Conservation (phyloP, 2,113 vertebrate genomes). For the Heterochromis multidens region DNA sequence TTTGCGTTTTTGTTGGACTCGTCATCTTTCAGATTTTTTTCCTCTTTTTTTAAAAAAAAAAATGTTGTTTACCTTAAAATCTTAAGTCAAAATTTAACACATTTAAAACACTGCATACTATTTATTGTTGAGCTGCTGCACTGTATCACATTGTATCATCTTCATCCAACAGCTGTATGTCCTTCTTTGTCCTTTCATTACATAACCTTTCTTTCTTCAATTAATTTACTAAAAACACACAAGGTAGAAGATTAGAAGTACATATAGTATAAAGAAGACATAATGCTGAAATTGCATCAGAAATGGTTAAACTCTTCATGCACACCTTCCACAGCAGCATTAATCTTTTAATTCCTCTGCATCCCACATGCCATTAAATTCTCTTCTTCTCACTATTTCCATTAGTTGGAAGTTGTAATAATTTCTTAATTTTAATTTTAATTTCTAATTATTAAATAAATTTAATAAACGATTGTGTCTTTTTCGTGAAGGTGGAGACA, state of each 20-base stretch:
- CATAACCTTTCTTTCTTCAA: neutral
- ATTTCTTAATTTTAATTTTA: too few relatives aligned
- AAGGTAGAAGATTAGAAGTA: neutral
- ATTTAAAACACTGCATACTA: neutral
- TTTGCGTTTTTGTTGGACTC: neutral
- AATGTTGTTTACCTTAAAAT: neutral
- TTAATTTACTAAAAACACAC: neutral
- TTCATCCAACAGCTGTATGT: neutral
- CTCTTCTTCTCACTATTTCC: neutral
- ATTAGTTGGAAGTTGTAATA: neutral
- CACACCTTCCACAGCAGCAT: neutral
- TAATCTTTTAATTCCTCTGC: neutral
- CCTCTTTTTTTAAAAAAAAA: neutral
- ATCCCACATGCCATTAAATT: neutral
- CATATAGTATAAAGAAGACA: neutral
- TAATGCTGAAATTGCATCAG: neutral
- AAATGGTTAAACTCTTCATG: too few relatives aligned
- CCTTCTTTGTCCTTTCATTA: neutral
- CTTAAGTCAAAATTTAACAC: too few relatives aligned
- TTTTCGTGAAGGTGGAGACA: constrained; percentile 76
- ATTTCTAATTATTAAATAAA: neutral
- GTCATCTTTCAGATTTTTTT: neutral
- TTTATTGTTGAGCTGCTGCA: neutral
- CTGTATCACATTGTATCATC: neutral
- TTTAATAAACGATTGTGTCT: neutral